Evolutionary conservation across 1,140 invertebrate genomes (phyloP).

Genomic region (Nasonia vitripennis): DNA sequence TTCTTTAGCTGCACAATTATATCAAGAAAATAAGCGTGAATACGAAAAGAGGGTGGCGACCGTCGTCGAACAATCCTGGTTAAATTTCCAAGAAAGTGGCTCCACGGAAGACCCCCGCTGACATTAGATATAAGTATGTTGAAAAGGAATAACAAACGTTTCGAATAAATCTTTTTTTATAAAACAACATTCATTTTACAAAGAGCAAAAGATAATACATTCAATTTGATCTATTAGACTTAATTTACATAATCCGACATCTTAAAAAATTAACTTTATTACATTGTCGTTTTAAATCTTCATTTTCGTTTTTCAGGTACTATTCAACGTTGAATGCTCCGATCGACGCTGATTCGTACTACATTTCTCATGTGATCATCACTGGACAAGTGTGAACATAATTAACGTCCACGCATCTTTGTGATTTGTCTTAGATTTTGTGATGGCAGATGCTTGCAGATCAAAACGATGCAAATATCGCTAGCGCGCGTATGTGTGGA

Average conservation of each 20-base stretch:
- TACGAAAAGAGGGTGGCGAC: slow-evolving; percentile 83
- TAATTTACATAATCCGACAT: slow-evolving; percentile 31
- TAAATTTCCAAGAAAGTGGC: slow-evolving; percentile 75
- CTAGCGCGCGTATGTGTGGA: slow-evolving; percentile 24
- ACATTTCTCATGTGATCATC: slow-evolving; percentile 46
- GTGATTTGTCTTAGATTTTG: slow-evolving; percentile 49
- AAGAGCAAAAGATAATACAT: slow-evolving; percentile 14
- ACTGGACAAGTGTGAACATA: slow-evolving; percentile 43
- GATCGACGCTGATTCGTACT: slow-evolving; percentile 41
- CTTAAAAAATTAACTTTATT: slow-evolving; percentile 45
- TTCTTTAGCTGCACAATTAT: slow-evolving; percentile 82
- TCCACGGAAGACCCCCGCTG: slow-evolving; percentile 71
- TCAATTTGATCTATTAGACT: slow-evolving; percentile 31
- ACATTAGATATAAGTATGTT: slow-evolving; percentile 63
- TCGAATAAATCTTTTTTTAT: slow-evolving; percentile 29
- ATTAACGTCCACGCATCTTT: slow-evolving; percentile 42
- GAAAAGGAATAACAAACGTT: slow-evolving; percentile 14
- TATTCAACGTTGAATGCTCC: slow-evolving; percentile 41
- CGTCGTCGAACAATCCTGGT: slow-evolving; percentile 82
- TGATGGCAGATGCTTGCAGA: slow-evolving; percentile 25
- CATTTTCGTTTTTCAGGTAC: slow-evolving; percentile 35
- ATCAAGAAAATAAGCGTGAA: slow-evolving; percentile 81
- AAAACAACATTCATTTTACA: slow-evolving; percentile 33
- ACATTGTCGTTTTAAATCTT: slow-evolving; percentile 30
- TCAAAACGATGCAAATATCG: slow-evolving; percentile 34